These are phyloP conservation scores for Megalopta genalis DNA, from an alignment of 1,140 invertebrate species.

Conservation along the genomic window DNA sequence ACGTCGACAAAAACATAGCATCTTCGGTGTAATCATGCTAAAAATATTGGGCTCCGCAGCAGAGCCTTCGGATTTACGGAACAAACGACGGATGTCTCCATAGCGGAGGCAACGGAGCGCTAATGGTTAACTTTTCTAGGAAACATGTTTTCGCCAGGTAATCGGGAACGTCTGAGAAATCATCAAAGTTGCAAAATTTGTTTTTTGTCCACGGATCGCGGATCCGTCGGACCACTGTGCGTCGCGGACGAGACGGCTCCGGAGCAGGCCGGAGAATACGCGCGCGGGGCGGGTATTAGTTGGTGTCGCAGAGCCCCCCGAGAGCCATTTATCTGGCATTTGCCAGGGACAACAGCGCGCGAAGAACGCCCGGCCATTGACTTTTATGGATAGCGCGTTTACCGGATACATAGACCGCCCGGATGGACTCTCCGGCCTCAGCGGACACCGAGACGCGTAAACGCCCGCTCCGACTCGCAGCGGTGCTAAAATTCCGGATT, in stretches of 20 bases:
- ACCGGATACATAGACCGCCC: conserved; percentile 24
- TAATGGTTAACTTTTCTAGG: no score
- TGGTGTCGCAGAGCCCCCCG: conserved; percentile 59
- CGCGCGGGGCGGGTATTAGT: conserved; percentile 60
- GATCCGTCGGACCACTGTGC: conserved; percentile 34
- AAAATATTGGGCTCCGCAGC: no score
- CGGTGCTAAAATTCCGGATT: not conserved
- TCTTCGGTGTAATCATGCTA: no score
- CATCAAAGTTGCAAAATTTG: no score
- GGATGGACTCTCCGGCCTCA: not conserved
- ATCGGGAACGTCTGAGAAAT: no score
- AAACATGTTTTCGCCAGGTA: no score
- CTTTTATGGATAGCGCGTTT: conserved; percentile 67
- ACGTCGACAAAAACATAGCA: no score
- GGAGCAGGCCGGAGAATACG: not conserved
- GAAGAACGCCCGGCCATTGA: conserved; percentile 58
- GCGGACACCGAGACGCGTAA: not conserved
- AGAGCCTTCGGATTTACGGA: no score
- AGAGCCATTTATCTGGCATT: conserved; percentile 69
- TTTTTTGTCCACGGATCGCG: no score
- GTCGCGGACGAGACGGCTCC: not conserved
- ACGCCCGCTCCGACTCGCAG: not conserved
- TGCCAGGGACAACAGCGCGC: conserved; percentile 54
- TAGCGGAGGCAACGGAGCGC: no score
- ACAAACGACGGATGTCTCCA: no score